Evolutionary conservation across 1,140 invertebrate species (phyloP), one percentile per base, ranked within the genome.

Genomic region (Drusus annulatus): DNA sequence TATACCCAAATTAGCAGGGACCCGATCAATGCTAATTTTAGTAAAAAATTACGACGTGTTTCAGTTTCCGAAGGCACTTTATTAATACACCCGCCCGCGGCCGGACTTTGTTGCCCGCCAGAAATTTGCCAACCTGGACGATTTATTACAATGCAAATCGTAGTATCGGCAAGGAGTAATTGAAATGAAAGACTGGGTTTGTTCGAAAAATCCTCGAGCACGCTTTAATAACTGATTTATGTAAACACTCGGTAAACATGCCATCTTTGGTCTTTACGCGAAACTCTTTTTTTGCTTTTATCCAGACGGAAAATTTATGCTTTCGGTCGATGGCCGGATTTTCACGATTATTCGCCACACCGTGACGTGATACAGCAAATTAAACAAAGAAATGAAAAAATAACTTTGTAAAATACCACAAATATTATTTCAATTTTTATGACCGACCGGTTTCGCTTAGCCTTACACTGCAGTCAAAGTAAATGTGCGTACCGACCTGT

Each of bases 21-120:
- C 76, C 68, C 69, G 65, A 74, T 75, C 76, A 60, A 79, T 79
- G 77, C 77, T 79, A 79, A 81, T 80, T n/a, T 82, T 82, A 28
- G 36, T 62, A 62, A 65, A 65, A 77, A 77, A 74, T 54, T 52
- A 73, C 36, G 50, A 52, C 21, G 69, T 54, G 69, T 74, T 56
- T 74, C 69, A 51, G 19, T 74, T 74, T 74, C 23, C 23, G 31
- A 74, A 74, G 69, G 5, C 69, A 54, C 25, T 25, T 17, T 74
- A 56, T 52, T 74, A 74, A 74, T 74, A 74, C 54, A 54, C 13
- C 19, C 19, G 50, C 69, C 69, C 21, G 4, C 6, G 28, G 69
- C n/a, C 21, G 10, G 16, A 25, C n/a, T 28, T 8, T n/a, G 17
- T 25, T 52, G n/a, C 56, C 7, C 51, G 17, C 23, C 69, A 21